Percentiles rank a stretch among this genome's conserved stretches.
Evolutionary conservation across 2,888 invertebrate genomes (phyloP).

Genomic region (Drosophila siamana): DNA sequence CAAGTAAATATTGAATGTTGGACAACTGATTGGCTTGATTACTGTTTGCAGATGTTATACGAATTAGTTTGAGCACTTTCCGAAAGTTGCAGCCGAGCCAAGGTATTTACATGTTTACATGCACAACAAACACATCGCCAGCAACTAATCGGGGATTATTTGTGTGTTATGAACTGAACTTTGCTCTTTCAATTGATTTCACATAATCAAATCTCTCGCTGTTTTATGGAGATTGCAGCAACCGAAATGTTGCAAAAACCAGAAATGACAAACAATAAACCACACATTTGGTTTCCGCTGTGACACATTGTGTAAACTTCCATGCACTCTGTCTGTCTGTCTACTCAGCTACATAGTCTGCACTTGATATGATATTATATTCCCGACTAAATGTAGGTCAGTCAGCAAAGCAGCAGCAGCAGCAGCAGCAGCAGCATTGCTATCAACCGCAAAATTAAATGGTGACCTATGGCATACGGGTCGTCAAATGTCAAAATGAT

Average conservation of each 20-base stretch:
- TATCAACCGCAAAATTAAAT: constrained; percentile 14
- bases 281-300: neutral
- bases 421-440: neutral
- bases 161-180: neutral
- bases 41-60: neutral
- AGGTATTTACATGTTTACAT: neutral
- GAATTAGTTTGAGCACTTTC: neutral
- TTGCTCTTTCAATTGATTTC: constrained; percentile 1
- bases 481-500: constrained; percentile 54
- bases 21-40: constrained; percentile 8
- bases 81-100: neutral
- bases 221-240: neutral
- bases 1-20: constrained; percentile 11
- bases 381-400: constrained; percentile 20
- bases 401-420: neutral
- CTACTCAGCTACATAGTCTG: no score
- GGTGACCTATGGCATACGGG: constrained; percentile 17
- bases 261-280: neutral
- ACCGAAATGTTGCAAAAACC: neutral
- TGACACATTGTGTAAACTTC: neutral
- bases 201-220: constrained; percentile 5
- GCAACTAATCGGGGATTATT: neutral
- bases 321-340: neutral
- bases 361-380: neutral
- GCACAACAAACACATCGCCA: neutral